Conservation (phyloP, 1,140 invertebrate genomes). For the Brachionus rubens region DNA sequence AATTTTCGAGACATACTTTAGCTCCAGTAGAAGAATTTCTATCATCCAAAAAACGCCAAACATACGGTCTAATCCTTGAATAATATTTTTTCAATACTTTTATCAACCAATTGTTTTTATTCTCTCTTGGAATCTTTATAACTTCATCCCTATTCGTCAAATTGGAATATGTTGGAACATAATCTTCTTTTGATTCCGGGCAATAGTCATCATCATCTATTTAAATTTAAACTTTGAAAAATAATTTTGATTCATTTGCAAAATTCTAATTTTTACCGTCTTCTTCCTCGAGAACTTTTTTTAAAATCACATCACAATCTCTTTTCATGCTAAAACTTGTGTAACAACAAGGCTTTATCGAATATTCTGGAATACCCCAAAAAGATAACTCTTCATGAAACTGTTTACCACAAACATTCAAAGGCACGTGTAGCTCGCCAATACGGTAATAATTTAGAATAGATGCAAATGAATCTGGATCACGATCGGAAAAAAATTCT, state of each 20-base stretch:
- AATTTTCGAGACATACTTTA: neutral
- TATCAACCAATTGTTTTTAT: constrained; percentile 22
- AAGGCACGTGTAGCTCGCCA: constrained; percentile 95
- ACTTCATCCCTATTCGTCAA: constrained; percentile 13
- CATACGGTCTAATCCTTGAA: constrained; percentile 1
- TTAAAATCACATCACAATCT: constrained; percentile 32
- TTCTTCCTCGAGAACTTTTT: constrained; percentile 6
- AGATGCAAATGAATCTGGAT: constrained; percentile 96
- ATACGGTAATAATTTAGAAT: constrained; percentile 98
- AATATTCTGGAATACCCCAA: constrained; percentile 75
- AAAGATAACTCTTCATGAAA: constrained; percentile 99
- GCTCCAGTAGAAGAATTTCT: constrained; percentile 24
- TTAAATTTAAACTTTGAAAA: neutral
- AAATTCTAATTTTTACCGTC: neutral
- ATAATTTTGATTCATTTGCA: too few relatives aligned
- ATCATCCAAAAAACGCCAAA: constrained; percentile 41
- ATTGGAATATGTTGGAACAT: constrained; percentile 14
- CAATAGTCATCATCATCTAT: constrained; percentile 22
- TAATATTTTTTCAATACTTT: neutral
- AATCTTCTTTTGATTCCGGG: neutral
- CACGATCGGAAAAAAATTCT: constrained; percentile 99
- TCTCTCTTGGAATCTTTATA: constrained; percentile 28
- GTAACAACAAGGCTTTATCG: constrained; percentile 50
- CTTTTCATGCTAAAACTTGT: constrained; percentile 13
- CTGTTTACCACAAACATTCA: constrained; percentile 95